These are phyloP conservation scores for Andricus quercusramuli DNA, from an alignment of 2,888 invertebrate genomes.

Conservation along the genomic window DNA sequence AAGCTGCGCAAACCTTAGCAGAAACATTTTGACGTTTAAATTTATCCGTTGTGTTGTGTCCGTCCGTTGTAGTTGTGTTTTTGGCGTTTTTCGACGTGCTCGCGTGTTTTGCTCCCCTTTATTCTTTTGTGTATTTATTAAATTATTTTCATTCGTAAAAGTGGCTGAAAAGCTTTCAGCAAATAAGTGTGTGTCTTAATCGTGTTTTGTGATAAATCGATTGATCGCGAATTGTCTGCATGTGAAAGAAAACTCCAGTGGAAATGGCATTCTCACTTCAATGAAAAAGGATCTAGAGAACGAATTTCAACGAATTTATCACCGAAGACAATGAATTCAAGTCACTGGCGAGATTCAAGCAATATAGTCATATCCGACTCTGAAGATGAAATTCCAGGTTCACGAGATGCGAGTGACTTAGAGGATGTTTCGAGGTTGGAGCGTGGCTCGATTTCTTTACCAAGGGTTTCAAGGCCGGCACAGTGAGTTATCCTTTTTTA, in stretches of 20 bases:
- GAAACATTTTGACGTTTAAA: neutral
- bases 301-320: neutral
- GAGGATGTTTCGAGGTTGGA: neutral
- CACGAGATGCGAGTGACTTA: neutral
- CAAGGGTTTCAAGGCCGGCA: neutral
- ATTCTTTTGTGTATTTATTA: neutral
- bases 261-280: neutral
- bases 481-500: neutral
- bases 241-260: neutral
- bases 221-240: neutral
- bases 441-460: neutral
- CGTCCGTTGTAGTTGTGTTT: neutral
- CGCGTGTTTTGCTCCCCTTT: neutral
- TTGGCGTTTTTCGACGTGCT: neutral
- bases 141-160: neutral
- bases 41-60: neutral
- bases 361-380: neutral
- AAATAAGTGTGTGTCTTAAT: neutral
- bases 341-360: neutral
- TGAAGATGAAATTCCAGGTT: slow-evolving; percentile 10
- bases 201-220: neutral
- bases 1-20: too few relatives aligned
- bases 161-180: neutral
- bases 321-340: neutral
- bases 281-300: neutral